Evolutionary conservation across 2,888 invertebrate species (phyloP).

Genomic region (Petrolisthes cinctipes): DNA sequence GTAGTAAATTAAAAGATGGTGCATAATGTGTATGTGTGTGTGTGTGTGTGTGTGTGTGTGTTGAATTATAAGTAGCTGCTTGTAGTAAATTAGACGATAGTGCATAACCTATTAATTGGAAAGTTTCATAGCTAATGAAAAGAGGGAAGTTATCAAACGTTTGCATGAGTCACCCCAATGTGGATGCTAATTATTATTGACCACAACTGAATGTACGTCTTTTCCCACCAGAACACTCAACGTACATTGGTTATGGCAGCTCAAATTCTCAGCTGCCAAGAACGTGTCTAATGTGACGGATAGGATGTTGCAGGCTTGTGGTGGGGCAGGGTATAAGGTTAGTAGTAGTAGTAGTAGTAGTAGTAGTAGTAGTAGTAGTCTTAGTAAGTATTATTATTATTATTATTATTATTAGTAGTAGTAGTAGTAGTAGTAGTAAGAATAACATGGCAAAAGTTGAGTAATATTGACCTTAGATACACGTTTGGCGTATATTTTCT

Average conservation of each 20-base stretch:
- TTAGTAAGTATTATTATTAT: no score
- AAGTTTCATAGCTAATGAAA: neutral
- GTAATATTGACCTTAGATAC: no score
- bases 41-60: no score
- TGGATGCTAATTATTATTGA: neutral
- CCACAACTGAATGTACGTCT: neutral
- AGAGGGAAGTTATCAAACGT: neutral
- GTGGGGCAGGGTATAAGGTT: constrained; percentile 63
- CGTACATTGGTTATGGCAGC: constrained; percentile 57
- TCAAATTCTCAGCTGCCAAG: constrained; percentile 52
- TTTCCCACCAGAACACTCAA: constrained; percentile 34
- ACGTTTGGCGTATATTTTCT: neutral
- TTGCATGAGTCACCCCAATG: neutral
- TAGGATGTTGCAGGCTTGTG: constrained; percentile 62
- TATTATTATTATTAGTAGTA: no score
- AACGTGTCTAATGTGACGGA: constrained; percentile 54
- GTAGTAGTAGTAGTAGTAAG: no score
- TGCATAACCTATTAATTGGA: no score
- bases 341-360: neutral
- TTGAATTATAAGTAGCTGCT: no score
- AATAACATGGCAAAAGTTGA: no score
- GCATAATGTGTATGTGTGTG: no score
- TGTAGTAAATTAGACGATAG: no score
- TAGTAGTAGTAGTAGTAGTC: no score
- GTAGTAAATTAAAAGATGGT: no score